These are phyloP conservation scores for Zele albiditarsus DNA, from an alignment of 2,888 invertebrate genomes.

Conservation along the genomic window DNA sequence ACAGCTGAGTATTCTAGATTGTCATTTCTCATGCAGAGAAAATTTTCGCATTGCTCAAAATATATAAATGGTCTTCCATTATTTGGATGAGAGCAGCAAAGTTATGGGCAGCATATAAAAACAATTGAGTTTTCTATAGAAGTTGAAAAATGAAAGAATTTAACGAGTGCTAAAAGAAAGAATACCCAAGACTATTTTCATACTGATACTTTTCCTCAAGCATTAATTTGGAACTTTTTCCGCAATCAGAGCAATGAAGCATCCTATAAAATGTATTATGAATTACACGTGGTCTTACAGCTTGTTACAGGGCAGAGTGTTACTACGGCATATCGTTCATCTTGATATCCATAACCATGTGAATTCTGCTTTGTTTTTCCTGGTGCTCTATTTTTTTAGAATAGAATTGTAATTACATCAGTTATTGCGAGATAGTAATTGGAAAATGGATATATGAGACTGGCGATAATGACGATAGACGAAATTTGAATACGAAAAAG, in stretches of 20 bases:
- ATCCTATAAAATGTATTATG: constrained; percentile 25
- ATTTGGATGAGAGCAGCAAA: constrained; percentile 7
- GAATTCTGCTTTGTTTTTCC: not conserved
- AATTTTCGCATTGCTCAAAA: not conserved
- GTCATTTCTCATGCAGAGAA: not conserved
- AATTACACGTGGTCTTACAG: constrained; percentile 31
- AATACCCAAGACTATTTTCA: constrained; percentile 22
- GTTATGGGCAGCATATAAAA: not conserved
- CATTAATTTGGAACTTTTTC: not conserved
- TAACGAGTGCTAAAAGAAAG: constrained; percentile 9
- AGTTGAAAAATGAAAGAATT: no score
- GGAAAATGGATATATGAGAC: not conserved
- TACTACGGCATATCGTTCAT: constrained; percentile 9
- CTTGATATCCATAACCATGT: constrained; percentile 6
- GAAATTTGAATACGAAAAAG: constrained; percentile 41
- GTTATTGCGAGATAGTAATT: not conserved
- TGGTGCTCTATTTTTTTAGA: not conserved
- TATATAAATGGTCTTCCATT: not conserved
- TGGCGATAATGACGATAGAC: constrained; percentile 12
- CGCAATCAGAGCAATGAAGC: not conserved
- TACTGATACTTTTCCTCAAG: constrained; percentile 17
- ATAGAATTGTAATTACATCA: not conserved
- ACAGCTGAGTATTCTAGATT: constrained; percentile 68
- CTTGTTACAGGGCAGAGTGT: constrained; percentile 20
- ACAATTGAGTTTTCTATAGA: not conserved